phyloP scores from a whole-genome alignment of 2,113 vertebrate genomes.

The Atlantisia rogersi region DNA sequence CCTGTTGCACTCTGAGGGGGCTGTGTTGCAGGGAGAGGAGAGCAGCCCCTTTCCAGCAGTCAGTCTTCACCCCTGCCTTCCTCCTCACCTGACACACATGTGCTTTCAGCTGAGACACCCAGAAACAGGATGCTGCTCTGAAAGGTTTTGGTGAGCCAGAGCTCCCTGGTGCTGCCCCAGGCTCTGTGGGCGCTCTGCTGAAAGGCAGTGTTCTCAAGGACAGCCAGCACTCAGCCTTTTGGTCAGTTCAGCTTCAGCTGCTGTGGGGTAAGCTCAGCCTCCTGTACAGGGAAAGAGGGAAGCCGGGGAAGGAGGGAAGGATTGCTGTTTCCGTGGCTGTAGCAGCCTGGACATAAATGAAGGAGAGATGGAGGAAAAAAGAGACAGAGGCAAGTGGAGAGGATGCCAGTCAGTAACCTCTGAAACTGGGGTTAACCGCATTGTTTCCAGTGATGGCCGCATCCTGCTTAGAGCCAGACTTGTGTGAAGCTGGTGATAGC shows the following conservation, averaged over 20 bases:
- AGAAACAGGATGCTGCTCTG: background rate
- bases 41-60: background rate
- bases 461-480: background rate
- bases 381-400: background rate
- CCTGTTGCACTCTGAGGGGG: background rate
- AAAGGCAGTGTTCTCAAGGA: background rate
- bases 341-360: background rate
- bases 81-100: rapidly evolving
- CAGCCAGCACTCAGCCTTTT: background rate
- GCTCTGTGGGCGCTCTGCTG: background rate
- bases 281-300: background rate
- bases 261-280: background rate
- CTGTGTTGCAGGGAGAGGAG: background rate
- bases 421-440: background rate
- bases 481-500: background rate
- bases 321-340: background rate
- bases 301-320: background rate
- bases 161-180: background rate
- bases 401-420: background rate
- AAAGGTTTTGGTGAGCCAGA: background rate
- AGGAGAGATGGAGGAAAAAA: background rate
- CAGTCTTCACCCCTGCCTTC: background rate
- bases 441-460: background rate
- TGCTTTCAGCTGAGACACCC: background rate
- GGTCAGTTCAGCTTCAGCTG: background rate